Conservation (phyloP, 2,113 vertebrate species). For the Pavo muticus region DNA sequence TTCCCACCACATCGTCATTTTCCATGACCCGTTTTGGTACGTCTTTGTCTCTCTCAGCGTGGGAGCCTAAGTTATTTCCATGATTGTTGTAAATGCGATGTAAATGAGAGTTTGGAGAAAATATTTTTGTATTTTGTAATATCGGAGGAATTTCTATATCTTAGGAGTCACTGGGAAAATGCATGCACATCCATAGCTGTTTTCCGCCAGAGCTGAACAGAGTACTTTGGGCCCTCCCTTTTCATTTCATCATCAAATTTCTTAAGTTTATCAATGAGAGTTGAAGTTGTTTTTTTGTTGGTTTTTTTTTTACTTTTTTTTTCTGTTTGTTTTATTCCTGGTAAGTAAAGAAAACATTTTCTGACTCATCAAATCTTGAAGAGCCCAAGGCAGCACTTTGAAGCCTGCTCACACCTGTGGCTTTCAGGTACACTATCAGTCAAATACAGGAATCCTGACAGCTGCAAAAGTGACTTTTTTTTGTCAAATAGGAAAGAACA, state of each 20-base stretch:
- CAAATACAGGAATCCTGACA: slow-evolving; percentile 52
- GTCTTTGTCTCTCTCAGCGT: slow-evolving; percentile 74
- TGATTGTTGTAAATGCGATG: slow-evolving; percentile 92
- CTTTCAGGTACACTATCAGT: slow-evolving; percentile 63
- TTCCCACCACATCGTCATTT: slow-evolving; percentile 51
- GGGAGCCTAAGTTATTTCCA: slow-evolving; percentile 83
- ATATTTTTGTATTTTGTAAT: slow-evolving; percentile 92
- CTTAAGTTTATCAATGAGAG: slow-evolving; percentile 57
- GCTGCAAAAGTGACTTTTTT: slow-evolving; percentile 60
- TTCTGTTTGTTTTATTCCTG: slow-evolving; percentile 51
- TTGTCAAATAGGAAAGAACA: slow-evolving; percentile 56
- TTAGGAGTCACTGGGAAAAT: slow-evolving; percentile 90
- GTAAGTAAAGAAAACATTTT: slow-evolving; percentile 48
- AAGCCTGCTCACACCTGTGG: slow-evolving; percentile 37
- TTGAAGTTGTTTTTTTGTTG: background rate
- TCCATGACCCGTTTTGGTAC: slow-evolving; percentile 35
- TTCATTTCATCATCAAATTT: slow-evolving; percentile 56
- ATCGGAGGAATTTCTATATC: slow-evolving; percentile 97
- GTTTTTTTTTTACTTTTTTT: background rate
- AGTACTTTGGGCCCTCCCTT: slow-evolving; percentile 74
- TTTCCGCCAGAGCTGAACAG: slow-evolving; percentile 84
- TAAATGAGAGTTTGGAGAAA: slow-evolving; percentile 95
- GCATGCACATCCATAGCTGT: slow-evolving; percentile 84
- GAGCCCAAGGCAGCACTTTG: slow-evolving; percentile 39
- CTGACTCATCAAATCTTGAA: slow-evolving; percentile 21